Evolutionary conservation across 1,140 invertebrate genomes (phyloP).

Genomic region (Drosophila punjabiensis): DNA sequence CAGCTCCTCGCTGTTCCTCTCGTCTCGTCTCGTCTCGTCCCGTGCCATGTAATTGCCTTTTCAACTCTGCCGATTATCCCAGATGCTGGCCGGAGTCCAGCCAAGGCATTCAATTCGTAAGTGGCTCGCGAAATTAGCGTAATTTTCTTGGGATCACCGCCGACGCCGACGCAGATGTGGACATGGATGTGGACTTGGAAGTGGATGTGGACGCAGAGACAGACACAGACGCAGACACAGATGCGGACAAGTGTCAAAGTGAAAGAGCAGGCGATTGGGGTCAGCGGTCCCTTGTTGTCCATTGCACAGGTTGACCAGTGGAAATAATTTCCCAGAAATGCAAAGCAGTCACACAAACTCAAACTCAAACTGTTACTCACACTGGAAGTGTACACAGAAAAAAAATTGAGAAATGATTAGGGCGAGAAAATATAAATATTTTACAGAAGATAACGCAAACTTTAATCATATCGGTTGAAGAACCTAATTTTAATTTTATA

Average conservation of each 20-base stretch:
- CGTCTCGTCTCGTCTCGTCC: slow-evolving; percentile 37
- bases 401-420: background rate
- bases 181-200: background rate
- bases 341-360: slow-evolving; percentile 47
- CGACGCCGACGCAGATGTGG: slow-evolving; percentile 44
- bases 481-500: no score
- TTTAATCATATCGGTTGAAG: no score
- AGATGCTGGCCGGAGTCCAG: slow-evolving; percentile 51
- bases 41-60: slow-evolving; percentile 77
- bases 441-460: no score
- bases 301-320: slow-evolving; percentile 61
- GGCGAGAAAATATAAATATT: no score
- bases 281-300: slow-evolving; percentile 35
- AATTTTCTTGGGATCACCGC: slow-evolving; percentile 65
- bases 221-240: background rate
- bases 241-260: slow-evolving; percentile 78
- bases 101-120: slow-evolving; percentile 65
- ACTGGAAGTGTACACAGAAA: background rate
- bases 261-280: slow-evolving; percentile 63
- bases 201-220: background rate
- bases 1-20: slow-evolving; percentile 49
- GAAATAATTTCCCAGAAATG: slow-evolving; percentile 73
- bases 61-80: slow-evolving; percentile 81
- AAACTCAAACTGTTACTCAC: slow-evolving; percentile 10
- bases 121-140: slow-evolving; percentile 77